Percentiles rank a stretch among this genome's conserved stretches.
Evolutionary conservation across 2,888 invertebrate genomes (phyloP).

Genomic region (Galeopsomyia nigrocyanea): DNA sequence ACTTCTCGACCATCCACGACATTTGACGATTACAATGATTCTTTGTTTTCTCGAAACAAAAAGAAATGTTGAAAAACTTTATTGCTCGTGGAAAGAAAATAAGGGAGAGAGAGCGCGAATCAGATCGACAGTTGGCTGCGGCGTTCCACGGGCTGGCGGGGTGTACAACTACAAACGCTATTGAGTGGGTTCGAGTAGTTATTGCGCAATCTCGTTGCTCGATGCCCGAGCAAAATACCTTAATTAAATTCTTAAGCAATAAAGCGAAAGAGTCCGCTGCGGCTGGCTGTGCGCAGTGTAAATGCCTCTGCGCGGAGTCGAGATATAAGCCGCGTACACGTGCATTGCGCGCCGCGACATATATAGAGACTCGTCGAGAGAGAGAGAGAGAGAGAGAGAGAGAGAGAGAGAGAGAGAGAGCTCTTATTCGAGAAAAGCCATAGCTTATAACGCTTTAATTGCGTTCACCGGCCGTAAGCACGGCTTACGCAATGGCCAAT

Average conservation of each 20-base stretch:
- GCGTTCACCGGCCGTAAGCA: constrained; percentile 1
- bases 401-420: constrained; percentile 15
- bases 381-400: constrained; percentile 11
- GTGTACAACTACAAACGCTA: not conserved
- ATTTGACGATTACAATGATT: too few relatives aligned
- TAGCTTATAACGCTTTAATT: constrained; percentile 50
- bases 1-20: too few relatives aligned
- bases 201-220: too few relatives aligned
- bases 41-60: too few relatives aligned
- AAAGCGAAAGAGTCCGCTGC: constrained; percentile 8
- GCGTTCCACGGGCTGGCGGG: not conserved
- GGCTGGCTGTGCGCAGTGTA: too few relatives aligned
- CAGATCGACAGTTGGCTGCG: too few relatives aligned
- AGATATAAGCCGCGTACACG: not conserved
- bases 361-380: constrained; percentile 24
- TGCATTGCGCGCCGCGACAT: too few relatives aligned
- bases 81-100: too few relatives aligned
- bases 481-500: constrained; percentile 16
- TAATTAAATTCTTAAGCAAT: constrained; percentile 46
- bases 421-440: constrained; percentile 47
- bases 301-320: not conserved
- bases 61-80: too few relatives aligned
- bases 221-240: constrained; percentile 33
- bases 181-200: not conserved
- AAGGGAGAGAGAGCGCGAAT: too few relatives aligned